A percentile compares a stretch with the other conserved stretches of the same genome.
Evolutionary conservation across 1,140 invertebrate species (phyloP).

Genomic region (Sitophilus oryzae): DNA sequence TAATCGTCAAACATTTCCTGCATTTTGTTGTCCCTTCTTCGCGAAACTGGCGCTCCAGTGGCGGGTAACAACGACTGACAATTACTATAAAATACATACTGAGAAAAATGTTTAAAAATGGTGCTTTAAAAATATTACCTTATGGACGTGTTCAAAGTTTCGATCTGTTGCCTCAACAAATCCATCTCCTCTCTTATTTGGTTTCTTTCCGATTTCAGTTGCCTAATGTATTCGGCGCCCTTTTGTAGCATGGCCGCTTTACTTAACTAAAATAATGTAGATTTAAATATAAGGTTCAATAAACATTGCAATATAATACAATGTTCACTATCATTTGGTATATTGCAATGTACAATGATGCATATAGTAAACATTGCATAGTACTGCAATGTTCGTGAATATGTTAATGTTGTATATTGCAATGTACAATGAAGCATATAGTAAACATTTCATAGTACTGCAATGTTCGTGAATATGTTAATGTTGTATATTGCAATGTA

Average conservation of each 20-base stretch:
- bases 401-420: too few species aligned
- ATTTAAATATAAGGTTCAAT: neutral
- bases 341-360: too few species aligned
- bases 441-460: too few species aligned
- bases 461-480: too few species aligned
- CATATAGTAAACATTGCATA: too few species aligned
- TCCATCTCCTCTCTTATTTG: conserved; percentile 89
- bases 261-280: conserved; percentile 56
- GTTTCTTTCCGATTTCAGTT: conserved; percentile 77
- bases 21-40: conserved; percentile 84
- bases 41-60: conserved; percentile 88
- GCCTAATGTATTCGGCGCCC: conserved; percentile 91
- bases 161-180: conserved; percentile 77
- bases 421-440: too few species aligned
- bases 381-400: too few species aligned
- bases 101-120: conserved; percentile 12
- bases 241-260: conserved; percentile 97
- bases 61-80: conserved; percentile 92
- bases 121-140: conserved; percentile 52
- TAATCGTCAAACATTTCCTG: conserved; percentile 93
- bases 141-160: conserved; percentile 83
- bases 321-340: too few species aligned
- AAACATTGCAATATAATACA: neutral
- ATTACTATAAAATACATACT: conserved; percentile 56
- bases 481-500: too few species aligned